Base-by-base conservation (phyloP, 2,888 invertebrate genomes). In the Patella depressa region DNA sequence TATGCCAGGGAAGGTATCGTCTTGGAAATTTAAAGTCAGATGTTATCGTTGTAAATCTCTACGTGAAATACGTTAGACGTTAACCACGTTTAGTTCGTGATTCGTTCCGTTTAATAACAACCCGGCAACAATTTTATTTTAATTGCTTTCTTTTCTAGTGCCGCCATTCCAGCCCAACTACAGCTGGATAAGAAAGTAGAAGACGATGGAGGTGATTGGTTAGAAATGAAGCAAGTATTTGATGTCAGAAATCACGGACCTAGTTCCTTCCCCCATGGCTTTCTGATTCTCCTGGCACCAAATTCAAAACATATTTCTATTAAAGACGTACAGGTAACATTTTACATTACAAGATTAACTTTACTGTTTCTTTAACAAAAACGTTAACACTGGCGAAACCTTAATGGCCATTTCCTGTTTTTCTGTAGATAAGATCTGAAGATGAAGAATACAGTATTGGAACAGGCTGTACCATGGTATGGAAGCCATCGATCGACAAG, bases 241-340 rank as follows among this genome's bases (percentile, higher is more conserved):
- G 82, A 81, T 15, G 59, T 87, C 15, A 78, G 78, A 45, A 87
- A 87, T 73, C 69, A 72, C 19, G 87, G 87, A 4, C 87, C 87
- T 11, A 87, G 87, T 73, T 74, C 81, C 4, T 73, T 86, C 17
- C 84, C 84, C 1, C 73, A 80, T 17, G 84, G 85, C 2, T 74
- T 76, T 12, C 74, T 86, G 3, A 73, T 72, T 14, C 72, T 85
- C 19, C 65, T 77, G 14, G 74, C 82, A 7, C 85, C 85, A 15
- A 29, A 73, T 34, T 73, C 71, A 5, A 57, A 79, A 2, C 72
- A 78, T 78, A 19, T 83, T 12, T 76, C 55, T 12, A 71, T 77
- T 3, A 15, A n/a, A 53, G 74, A 77, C 73, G 76, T 81, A 7
- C 70, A 79, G 73, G 80, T 81, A 70, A 65, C 76, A 73, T 17